Evolutionary conservation across 1,140 invertebrate genomes (phyloP), one percentile per base, ranked within the genome.

Genomic region (Cepaea nemoralis): DNA sequence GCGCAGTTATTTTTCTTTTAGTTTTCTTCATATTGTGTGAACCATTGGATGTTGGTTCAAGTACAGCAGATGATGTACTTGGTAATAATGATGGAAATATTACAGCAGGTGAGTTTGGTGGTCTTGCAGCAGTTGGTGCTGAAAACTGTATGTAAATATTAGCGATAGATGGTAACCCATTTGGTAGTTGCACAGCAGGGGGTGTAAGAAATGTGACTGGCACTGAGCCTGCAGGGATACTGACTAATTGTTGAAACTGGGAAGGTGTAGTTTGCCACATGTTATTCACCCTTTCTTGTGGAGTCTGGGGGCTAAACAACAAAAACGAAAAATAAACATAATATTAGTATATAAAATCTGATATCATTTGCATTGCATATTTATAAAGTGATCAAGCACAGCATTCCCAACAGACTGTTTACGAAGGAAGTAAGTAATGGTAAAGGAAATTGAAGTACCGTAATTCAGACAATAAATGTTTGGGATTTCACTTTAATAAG

Each of bases 121-220:
- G 31, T n/a, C 63, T 1, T 14, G 37, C 22, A 27, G 75, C 27
- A 6, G n/a, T n/a, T 40, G 70, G 40, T 31, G 12, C 31, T 8
- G 22, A 45, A 77, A 77, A 77, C 50, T 77, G 75, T 35, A 77
- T 77, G 33, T 45, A 77, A 31, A 77, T 59, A 8, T 55, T 55
- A 19, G 55, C 12, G 31, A 77, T 35, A 22, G 40, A 33, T 2
- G 75, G 48, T 27, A 74, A n/a, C n/a, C 24, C 24, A 74, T 31
- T 48, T 12, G 71, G 71, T 3, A 74, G 27, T 2, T n/a, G 59
- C 33, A 48, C 24, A 27, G 71, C 22, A 50, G 1, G 71, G 42
- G 27, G 33, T 50, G 8, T 22, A 1, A 50, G 39, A 3, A 50
- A 48, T 74, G 59, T 63, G 2, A 8, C n/a, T 6, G 59, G 6